Evolutionary conservation across 2,888 invertebrate species (phyloP).

Genomic region (Nesidiocoris tenuis): DNA sequence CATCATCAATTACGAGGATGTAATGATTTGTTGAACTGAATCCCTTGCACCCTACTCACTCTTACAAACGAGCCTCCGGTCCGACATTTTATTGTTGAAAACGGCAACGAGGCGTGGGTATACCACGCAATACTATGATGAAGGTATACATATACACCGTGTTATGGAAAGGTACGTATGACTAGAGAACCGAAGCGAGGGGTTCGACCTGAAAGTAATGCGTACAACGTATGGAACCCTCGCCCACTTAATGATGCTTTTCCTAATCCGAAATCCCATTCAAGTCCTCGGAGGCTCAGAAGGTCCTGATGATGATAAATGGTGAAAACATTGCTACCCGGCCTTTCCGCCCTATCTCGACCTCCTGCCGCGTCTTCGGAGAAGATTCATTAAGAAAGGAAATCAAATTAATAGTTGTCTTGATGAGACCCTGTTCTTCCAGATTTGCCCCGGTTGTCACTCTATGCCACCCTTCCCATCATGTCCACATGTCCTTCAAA

Average conservation of each 20-base stretch:
- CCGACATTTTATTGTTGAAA: neutral
- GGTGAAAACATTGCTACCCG: neutral
- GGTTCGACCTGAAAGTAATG: neutral
- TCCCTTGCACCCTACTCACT: conserved; percentile 3
- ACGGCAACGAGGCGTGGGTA: neutral
- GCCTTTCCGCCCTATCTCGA: neutral
- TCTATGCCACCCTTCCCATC: neutral
- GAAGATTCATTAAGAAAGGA: conserved; percentile 34
- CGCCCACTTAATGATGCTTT: conserved; percentile 31
- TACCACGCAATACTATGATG: neutral
- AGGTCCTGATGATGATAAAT: conserved; percentile 35
- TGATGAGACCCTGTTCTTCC: conserved; percentile 25
- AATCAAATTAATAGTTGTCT: conserved; percentile 40
- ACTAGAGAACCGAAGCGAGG: too few relatives aligned
- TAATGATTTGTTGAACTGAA: conserved; percentile 31
- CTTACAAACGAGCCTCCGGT: neutral
- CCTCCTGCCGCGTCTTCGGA: neutral
- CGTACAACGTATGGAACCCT: conserved; percentile 26
- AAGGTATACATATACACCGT: neutral
- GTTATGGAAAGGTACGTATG: too few relatives aligned
- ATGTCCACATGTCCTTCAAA: neutral
- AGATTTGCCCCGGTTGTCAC: neutral
- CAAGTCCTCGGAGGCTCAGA: neutral
- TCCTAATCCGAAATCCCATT: conserved; percentile 19
- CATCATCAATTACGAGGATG: conserved; percentile 35